phyloP scores from a whole-genome alignment of 2,888 invertebrate species.

The Punctoribates punctum region DNA sequence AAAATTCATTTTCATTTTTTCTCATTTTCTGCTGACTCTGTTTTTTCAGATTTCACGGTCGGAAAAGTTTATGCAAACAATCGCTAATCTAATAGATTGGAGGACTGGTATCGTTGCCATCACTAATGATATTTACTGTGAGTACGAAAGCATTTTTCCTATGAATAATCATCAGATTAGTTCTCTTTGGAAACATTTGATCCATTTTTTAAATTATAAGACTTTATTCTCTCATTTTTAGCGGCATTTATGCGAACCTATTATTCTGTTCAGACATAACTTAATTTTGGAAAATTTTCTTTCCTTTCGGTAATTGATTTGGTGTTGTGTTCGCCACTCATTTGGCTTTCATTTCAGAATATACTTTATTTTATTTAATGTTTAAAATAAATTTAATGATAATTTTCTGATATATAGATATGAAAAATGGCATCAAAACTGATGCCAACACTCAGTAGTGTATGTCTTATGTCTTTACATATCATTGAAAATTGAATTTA shows the following conservation, averaged over 20 bases:
- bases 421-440: neutral
- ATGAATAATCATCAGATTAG: no score
- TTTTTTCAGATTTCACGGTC: slow-evolving; percentile 20
- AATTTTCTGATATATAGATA: neutral
- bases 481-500: neutral
- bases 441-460: neutral
- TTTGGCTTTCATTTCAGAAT: neutral
- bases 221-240: neutral
- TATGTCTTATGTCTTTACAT: neutral
- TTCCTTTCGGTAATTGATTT: slow-evolving; percentile 6
- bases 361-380: neutral
- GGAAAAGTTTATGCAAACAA: slow-evolving; percentile 1
- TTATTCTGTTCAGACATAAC: no score
- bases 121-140: slow-evolving; percentile 19
- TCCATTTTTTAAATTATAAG: neutral
- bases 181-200: neutral
- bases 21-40: neutral
- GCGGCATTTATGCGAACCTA: no score
- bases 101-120: neutral
- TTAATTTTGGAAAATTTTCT: neutral
- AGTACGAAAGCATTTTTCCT: slow-evolving; percentile 1
- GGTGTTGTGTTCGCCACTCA: neutral
- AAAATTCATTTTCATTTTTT: slow-evolving; percentile 5
- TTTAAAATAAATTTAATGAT: neutral
- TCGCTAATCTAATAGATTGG: neutral